Base-by-base conservation (phyloP, 2,797 vertebrate genomes). In the Lates japonicus region DNA sequence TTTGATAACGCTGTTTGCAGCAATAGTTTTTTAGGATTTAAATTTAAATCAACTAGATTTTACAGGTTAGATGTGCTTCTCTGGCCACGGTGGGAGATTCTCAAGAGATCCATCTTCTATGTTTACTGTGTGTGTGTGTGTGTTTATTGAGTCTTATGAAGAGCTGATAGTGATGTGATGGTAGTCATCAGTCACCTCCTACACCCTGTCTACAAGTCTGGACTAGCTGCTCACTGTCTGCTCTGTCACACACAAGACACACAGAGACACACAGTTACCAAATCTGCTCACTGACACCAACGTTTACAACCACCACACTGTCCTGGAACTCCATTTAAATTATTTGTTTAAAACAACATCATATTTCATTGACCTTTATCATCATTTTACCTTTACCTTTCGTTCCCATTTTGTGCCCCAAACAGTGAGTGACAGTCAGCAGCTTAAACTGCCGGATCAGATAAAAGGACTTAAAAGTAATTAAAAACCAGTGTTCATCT, bases 161-260 rank as follows among this genome's bases (percentile, higher is more conserved):
- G 88, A 86, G 81, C 76, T 93, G 87, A 91, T 90, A 89, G 85
- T 82, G 76, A 88, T 91, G 83, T 90, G 91, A 92, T 87, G 82
- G 90, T 87, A 92, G 87, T 94, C 92, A 93, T 95, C 94, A 89
- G 90, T 94, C 94, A 95, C 90, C 93, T 81, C 94, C 93, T 87
- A 93, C 94, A 90, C 67, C 49, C 76, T 87, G 93, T 93, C 92
- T 80, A 70, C 31, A 11, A 65, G 63, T 70, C 70, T 83, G 69
- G 78, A 73, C 67, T 76, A 77, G 70, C 83, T 72, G 74, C 77
- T 81, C 69, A 60, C 84, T 66, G 80, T 88, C 71, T 72, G 46
- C 70, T 87, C 69, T 25, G 74, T 73, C 68, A 77, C 78, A 80
- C 72, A 78, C 61, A 82, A 72, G n/a, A 82, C 16, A 82, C 74